Percentiles rank a stretch among this genome's conserved stretches.
Evolutionary conservation across 2,888 invertebrate genomes (phyloP).

Genomic region (Eurois occulta): DNA sequence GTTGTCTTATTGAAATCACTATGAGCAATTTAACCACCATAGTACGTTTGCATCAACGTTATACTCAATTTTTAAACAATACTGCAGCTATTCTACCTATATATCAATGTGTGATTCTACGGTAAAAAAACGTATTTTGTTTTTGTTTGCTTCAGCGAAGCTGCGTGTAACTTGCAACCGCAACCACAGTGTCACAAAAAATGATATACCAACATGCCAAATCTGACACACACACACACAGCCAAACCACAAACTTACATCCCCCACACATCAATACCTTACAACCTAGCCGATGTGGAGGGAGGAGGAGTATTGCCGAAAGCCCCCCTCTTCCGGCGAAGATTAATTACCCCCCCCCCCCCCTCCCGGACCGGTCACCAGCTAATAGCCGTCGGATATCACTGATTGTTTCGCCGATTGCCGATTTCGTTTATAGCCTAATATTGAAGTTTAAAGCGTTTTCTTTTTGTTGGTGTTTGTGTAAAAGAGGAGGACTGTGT

Average conservation of each 20-base stretch:
- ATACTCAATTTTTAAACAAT: background rate
- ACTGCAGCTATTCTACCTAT: background rate
- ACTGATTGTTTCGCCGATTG: slow-evolving; percentile 68
- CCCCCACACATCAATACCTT: slow-evolving; percentile 43
- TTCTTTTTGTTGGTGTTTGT: slow-evolving; percentile 22
- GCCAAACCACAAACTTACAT: slow-evolving; percentile 15
- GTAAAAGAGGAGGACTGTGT: background rate
- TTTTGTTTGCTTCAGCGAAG: background rate
- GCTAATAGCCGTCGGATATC: slow-evolving; percentile 69
- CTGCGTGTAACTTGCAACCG: background rate
- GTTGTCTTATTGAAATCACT: background rate
- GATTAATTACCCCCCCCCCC: slow-evolving; percentile 70
- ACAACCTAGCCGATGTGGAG: slow-evolving; percentile 36
- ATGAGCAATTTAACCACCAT: too few species aligned
- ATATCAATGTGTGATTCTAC: background rate
- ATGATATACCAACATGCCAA: background rate
- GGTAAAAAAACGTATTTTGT: background rate
- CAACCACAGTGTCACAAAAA: slow-evolving; percentile 1
- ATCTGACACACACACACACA: slow-evolving; percentile 4
- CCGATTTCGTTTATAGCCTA: slow-evolving; percentile 57
- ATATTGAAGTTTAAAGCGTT: slow-evolving; percentile 52
- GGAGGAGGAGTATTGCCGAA: slow-evolving; percentile 62
- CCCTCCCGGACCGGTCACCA: slow-evolving; percentile 49
- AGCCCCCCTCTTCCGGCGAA: slow-evolving; percentile 49
- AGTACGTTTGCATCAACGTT: too few species aligned